Conservation (phyloP, 2,113 vertebrate genomes). For the Callipepla squamata region DNA sequence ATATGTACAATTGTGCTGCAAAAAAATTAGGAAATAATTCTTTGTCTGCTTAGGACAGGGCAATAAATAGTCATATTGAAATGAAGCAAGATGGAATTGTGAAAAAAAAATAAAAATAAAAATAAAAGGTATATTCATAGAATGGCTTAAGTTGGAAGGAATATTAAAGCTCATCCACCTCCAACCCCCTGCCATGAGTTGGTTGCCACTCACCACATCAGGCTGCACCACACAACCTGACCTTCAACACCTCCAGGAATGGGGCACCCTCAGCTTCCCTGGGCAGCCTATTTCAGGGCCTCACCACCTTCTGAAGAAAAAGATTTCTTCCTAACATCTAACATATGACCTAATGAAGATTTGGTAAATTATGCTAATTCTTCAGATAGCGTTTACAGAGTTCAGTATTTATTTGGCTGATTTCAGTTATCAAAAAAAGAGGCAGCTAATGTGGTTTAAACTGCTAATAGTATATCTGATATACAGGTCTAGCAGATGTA, state of each 20-base stretch:
- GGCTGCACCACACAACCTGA: neutral
- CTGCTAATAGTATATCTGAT: rapidly evolving
- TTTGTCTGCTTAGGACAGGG: neutral
- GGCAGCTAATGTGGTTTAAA: neutral
- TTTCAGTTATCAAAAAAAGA: neutral
- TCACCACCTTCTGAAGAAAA: neutral
- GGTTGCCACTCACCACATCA: neutral
- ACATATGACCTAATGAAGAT: neutral
- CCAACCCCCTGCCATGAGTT: neutral
- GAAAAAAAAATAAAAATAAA: neutral
- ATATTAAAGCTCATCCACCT: no score
- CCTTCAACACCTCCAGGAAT: no score
- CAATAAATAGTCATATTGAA: neutral
- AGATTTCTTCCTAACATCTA: neutral
- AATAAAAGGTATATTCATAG: neutral
- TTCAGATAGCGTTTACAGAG: neutral
- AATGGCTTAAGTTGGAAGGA: no score
- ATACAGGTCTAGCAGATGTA: neutral
- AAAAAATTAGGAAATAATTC: neutral
- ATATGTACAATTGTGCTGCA: slow-evolving; percentile 4
- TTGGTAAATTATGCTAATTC: neutral
- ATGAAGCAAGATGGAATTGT: neutral
- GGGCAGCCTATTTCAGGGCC: neutral
- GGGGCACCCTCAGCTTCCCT: neutral
- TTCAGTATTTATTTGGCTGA: neutral